A percentile compares a stretch with the other conserved stretches of the same genome.
Evolutionary conservation across 2,888 invertebrate species (phyloP).

Genomic region (Eretmocerus hayati): DNA sequence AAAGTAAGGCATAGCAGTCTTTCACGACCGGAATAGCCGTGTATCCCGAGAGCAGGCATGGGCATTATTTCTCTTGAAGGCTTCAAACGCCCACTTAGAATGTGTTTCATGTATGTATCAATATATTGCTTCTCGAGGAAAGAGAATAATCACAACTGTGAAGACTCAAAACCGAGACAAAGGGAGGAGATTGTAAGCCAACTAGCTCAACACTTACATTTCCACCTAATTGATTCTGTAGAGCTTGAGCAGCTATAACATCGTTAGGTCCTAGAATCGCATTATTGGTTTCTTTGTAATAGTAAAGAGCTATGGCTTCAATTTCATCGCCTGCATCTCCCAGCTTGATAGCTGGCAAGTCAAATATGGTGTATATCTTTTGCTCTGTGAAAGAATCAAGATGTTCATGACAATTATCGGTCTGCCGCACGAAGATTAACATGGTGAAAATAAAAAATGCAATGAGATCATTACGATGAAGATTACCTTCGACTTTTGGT

Average conservation of each 20-base stretch:
- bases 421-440: no score
- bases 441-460: neutral
- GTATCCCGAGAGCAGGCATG: no score
- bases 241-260: slow-evolving; percentile 3
- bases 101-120: no score
- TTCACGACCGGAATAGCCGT: no score
- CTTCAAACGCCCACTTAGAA: no score
- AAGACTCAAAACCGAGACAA: neutral
- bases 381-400: slow-evolving; percentile 7
- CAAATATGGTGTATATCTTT: neutral
- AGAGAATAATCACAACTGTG: slow-evolving; percentile 1
- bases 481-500: slow-evolving; percentile 16
- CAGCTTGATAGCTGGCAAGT: slow-evolving; percentile 10
- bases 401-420: neutral
- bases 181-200: no score
- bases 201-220: slow-evolving; percentile 10
- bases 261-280: slow-evolving; percentile 13
- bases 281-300: neutral
- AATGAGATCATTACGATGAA: no score
- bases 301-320: slow-evolving; percentile 5
- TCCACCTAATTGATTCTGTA: slow-evolving; percentile 10
- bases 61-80: no score
- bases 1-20: no score
- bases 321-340: slow-evolving; percentile 17
- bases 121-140: no score